Base-by-base conservation (phyloP, 2,888 invertebrate genomes). In the Limnephilus lunatus region DNA sequence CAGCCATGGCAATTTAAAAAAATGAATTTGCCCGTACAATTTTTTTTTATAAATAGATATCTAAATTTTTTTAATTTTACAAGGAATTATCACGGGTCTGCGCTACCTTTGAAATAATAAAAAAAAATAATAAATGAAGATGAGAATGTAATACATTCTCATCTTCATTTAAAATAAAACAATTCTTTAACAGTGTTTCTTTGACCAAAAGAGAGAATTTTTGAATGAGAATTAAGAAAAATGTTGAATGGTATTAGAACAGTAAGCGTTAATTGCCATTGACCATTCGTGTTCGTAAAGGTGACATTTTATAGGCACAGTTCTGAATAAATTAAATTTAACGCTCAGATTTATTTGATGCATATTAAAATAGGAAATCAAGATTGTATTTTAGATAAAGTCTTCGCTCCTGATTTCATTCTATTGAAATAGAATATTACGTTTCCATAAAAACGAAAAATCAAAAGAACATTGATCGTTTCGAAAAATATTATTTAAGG, bases 331-430 rank as follows among this genome's bases (percentile, higher is more conserved):
- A 31, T 25, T 32, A 19, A 9, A 35, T 68, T 35, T 88, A 68
- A 88, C 5, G 88, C 80, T 14, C 88, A 32, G 19, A 68, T 88
- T 88, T 88, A 88, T 88, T 88, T 88, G 88, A 88, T 68, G 31
- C 25, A 2, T 15, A 68, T 32, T 68, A 32, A 88, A 80, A 88
- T 39, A 88, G 19, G 35, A 35, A 88, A 88, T 88, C 88, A 31
- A 88, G 88, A 88, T 88, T 80, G 80, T 88, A 35, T 80, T 88
- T 88, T 32, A 88, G 88, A 88, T 88, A 88, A 68, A 14, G 19
- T 3, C n/a, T 85, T 35, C 85, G 85, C 85, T 85, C 86, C 86
- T 44, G 86, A 86, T 86, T 86, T 86, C 11, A 44, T 48, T 86
- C 30, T 14, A 30, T 44, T 35, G n/a, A 15, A 44, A 25, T 30